These are phyloP conservation scores for Phalangium opilio DNA, from an alignment of 2,888 invertebrate genomes.

Conservation along the genomic window DNA sequence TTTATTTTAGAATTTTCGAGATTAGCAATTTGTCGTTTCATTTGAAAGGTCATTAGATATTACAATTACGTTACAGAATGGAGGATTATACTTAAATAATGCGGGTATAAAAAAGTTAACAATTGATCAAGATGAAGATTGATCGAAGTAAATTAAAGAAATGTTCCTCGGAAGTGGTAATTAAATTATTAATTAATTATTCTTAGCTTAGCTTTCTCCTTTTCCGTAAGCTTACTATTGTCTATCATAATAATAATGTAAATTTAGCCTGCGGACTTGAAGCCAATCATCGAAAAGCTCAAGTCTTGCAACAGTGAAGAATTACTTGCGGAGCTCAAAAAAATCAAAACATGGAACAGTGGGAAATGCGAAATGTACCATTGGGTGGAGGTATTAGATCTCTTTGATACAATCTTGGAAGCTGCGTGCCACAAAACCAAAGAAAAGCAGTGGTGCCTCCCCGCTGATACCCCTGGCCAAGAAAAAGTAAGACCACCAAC, in stretches of 20 bases:
- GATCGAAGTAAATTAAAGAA: constrained; percentile 63
- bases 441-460: constrained; percentile 50
- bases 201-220: not conserved
- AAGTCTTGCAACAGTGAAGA: constrained; percentile 45
- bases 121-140: constrained; percentile 49
- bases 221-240: constrained; percentile 1
- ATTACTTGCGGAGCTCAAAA: constrained; percentile 49
- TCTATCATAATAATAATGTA: constrained; percentile 1
- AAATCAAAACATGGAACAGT: constrained; percentile 64
- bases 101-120: not conserved
- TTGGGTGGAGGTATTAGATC: constrained; percentile 68
- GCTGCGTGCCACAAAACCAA: constrained; percentile 47
- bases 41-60: too few relatives aligned
- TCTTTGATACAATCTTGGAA: constrained; percentile 39
- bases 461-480: constrained; percentile 52
- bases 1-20: too few relatives aligned
- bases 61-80: too few relatives aligned
- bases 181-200: not conserved
- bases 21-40: too few relatives aligned
- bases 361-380: constrained; percentile 67
- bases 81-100: not conserved
- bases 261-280: constrained; percentile 42
- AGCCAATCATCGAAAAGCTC: constrained; percentile 53
- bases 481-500: constrained; percentile 37
- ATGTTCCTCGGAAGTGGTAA: constrained; percentile 62